A percentile compares a stretch with the other conserved stretches of the same genome.
Evolutionary conservation across 2,113 vertebrate genomes (phyloP).

Genomic region (Arenaria interpres): DNA sequence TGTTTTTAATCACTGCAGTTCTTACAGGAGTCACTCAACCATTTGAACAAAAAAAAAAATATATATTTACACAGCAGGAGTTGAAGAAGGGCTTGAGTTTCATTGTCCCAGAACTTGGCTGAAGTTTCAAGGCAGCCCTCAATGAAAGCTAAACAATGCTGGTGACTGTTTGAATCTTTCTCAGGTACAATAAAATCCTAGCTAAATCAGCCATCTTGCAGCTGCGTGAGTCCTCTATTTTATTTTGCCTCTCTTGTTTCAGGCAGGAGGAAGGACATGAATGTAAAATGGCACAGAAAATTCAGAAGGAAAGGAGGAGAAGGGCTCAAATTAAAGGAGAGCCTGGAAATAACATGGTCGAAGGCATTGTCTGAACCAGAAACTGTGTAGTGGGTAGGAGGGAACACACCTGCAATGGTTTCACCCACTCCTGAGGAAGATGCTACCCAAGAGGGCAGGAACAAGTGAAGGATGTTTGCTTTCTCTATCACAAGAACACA

Average conservation of each 20-base stretch:
- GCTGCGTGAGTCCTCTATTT: not conserved
- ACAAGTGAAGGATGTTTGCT: not conserved
- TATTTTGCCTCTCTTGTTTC: not conserved
- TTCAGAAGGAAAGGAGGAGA: not conserved
- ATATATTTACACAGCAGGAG: not conserved
- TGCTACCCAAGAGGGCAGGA: not conserved
- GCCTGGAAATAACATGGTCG: not conserved
- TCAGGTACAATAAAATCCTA: not conserved
- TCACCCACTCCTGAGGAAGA: not conserved
- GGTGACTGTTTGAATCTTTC: not conserved
- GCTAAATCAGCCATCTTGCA: not conserved
- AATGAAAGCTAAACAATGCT: not conserved
- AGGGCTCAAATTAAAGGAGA: not conserved
- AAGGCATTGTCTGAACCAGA: not conserved
- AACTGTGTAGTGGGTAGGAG: not conserved
- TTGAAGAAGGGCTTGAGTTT: not conserved
- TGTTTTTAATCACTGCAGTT: not conserved
- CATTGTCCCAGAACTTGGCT: not conserved
- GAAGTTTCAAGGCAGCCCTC: not conserved
- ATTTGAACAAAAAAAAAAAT: not conserved
- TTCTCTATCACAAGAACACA: not conserved
- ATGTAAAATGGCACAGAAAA: not conserved
- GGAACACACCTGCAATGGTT: not conserved
- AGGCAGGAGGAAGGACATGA: not conserved
- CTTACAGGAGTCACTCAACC: not conserved